These are phyloP conservation scores for Columba livia DNA, from an alignment of 2,113 vertebrate genomes.

Conservation along the genomic window DNA sequence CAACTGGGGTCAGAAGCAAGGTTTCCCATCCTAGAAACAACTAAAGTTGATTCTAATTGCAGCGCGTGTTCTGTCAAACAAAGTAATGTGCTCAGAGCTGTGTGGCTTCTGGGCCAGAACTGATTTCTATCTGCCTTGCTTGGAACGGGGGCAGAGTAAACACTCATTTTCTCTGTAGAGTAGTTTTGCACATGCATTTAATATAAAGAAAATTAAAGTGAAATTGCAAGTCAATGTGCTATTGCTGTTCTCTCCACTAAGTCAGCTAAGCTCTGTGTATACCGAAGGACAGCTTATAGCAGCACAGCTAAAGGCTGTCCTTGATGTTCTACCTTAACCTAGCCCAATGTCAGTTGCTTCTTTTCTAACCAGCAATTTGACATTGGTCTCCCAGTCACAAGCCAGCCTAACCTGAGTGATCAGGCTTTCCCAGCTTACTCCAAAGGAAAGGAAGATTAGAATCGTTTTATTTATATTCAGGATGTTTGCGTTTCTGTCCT, in stretches of 20 bases:
- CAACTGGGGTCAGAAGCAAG: slow-evolving; percentile 14
- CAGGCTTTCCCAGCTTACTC: neutral
- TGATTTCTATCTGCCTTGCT: slow-evolving; percentile 28
- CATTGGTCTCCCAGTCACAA: neutral
- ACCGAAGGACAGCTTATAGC: neutral
- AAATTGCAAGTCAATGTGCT: neutral
- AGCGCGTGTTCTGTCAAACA: neutral
- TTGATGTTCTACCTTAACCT: neutral
- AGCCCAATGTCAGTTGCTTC: neutral
- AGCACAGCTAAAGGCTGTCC: neutral
- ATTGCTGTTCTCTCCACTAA: neutral
- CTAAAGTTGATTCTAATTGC: slow-evolving; percentile 3
- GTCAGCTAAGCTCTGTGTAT: neutral
- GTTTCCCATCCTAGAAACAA: neutral
- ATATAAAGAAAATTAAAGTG: neutral
- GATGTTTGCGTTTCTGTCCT: neutral
- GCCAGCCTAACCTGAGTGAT: neutral
- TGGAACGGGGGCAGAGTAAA: neutral
- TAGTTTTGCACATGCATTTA: neutral
- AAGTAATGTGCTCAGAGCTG: neutral
- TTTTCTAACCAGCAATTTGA: neutral
- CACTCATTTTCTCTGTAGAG: neutral
- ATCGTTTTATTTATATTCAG: neutral
- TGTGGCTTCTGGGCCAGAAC: neutral
- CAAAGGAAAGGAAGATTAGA: neutral